Conservation (phyloP, 1,140 invertebrate species). For the Neelides sp. region DNA sequence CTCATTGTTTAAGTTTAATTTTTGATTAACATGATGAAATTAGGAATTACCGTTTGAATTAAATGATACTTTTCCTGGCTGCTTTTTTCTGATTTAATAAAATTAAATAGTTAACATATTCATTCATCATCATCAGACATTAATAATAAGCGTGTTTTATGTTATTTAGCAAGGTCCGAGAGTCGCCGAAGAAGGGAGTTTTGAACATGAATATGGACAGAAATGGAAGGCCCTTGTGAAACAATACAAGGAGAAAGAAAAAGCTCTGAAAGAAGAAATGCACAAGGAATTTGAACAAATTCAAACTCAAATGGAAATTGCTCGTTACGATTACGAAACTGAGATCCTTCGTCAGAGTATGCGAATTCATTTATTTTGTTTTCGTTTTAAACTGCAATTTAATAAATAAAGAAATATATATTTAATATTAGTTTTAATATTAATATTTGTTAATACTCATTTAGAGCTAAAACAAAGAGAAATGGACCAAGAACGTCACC, state of each 20-base stretch:
- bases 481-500: conserved; percentile 70
- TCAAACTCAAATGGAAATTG: conserved; percentile 89
- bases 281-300: conserved; percentile 78
- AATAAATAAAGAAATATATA: no score
- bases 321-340: conserved; percentile 80
- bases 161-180: conserved; percentile 58
- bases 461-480: conserved; percentile 69
- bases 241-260: conserved; percentile 77
- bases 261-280: conserved; percentile 81
- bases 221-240: conserved; percentile 93
- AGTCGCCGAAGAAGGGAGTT: conserved; percentile 73
- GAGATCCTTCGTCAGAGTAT: conserved; percentile 73
- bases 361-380: no score
- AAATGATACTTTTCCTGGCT: no score
- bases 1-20: no score
- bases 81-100: no score
- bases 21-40: no score
- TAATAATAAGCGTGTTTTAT: conserved; percentile 14
- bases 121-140: no score
- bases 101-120: no score
- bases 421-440: no score
- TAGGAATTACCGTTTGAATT: no score
- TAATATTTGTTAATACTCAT: conserved; percentile 23
- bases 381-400: no score
- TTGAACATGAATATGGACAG: conserved; percentile 91